These are phyloP conservation scores for Pterocles gutturalis DNA, from an alignment of 2,113 vertebrate genomes.

Conservation along the genomic window DNA sequence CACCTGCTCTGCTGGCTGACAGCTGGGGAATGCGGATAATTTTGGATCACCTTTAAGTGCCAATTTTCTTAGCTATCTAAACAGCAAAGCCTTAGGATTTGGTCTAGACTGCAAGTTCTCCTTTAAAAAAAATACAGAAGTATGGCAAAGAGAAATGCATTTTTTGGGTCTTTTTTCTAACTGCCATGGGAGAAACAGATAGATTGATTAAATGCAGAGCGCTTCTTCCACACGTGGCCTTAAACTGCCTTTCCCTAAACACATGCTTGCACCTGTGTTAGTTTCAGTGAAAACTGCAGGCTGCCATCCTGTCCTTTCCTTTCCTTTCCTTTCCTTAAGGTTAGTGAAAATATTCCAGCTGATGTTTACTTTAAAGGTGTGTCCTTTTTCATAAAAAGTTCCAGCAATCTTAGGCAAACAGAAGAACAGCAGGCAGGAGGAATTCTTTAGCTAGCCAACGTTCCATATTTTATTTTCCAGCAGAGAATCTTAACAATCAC, in stretches of 20 bases:
- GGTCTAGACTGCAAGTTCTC: neutral
- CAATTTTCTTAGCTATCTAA: neutral
- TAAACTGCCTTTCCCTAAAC: neutral
- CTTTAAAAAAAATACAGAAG: neutral
- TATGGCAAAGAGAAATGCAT: neutral
- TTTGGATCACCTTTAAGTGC: neutral
- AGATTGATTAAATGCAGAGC: neutral
- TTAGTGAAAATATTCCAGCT: slow-evolving; percentile 49
- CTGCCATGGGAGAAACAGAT: neutral
- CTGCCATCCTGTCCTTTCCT: neutral
- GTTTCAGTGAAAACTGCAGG: neutral
- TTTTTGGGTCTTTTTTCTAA: neutral
- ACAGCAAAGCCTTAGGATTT: neutral
- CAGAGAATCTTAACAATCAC: slow-evolving; percentile 72
- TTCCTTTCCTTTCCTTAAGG: slow-evolving; percentile 8
- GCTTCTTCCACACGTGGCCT: neutral
- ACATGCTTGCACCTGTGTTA: neutral
- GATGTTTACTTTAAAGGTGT: slow-evolving; percentile 70
- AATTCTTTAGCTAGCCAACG: slow-evolving; percentile 65
- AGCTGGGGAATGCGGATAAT: neutral
- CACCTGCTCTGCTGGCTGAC: neutral
- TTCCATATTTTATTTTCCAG: slow-evolving; percentile 67
- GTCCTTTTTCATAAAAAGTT: slow-evolving; percentile 52
- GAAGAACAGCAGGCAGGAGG: slow-evolving; percentile 67
- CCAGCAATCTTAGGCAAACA: slow-evolving; percentile 62